phyloP scores from a whole-genome alignment of 2,113 vertebrate species.

The Chaetura pelagica region DNA sequence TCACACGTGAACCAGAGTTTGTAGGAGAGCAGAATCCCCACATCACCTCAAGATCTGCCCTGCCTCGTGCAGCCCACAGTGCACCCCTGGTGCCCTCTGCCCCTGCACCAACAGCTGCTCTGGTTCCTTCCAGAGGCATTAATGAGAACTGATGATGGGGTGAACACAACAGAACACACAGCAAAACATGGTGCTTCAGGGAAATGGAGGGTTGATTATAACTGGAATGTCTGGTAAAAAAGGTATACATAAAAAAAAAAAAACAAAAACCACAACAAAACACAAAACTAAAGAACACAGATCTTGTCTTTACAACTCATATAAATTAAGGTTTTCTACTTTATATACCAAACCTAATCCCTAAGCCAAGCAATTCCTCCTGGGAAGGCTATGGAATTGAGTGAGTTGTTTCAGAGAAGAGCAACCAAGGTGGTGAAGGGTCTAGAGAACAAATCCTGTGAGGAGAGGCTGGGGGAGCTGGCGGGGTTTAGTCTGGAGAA shows the following conservation, averaged over 20 bases:
- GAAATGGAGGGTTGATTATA: not conserved
- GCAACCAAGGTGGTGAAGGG: too few relatives aligned
- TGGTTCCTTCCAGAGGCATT: not conserved
- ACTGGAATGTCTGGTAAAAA: not conserved
- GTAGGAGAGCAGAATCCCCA: not conserved
- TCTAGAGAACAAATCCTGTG: too few relatives aligned
- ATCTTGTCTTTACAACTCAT: not conserved
- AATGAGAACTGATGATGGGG: not conserved
- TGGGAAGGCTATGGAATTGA: too few relatives aligned
- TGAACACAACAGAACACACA: not conserved
- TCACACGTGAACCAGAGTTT: not conserved
- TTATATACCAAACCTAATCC: not conserved
- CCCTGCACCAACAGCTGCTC: not conserved
- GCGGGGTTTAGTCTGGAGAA: too few relatives aligned
- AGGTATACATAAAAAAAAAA: not conserved
- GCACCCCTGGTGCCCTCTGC: rapidly evolving
- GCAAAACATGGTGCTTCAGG: not conserved
- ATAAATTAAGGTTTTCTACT: not conserved
- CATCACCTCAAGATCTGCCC: not conserved
- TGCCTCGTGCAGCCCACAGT: not conserved
- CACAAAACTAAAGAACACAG: not conserved
- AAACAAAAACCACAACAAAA: not conserved
- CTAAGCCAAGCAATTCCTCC: too few relatives aligned
- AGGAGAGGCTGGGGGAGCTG: too few relatives aligned
- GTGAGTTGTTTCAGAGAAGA: too few relatives aligned